A percentile compares a stretch with the other conserved stretches of the same genome.
Conservation (phyloP, 2,113 vertebrate species). For the rabbit (Oryctolagus cuniculus) region DNA sequence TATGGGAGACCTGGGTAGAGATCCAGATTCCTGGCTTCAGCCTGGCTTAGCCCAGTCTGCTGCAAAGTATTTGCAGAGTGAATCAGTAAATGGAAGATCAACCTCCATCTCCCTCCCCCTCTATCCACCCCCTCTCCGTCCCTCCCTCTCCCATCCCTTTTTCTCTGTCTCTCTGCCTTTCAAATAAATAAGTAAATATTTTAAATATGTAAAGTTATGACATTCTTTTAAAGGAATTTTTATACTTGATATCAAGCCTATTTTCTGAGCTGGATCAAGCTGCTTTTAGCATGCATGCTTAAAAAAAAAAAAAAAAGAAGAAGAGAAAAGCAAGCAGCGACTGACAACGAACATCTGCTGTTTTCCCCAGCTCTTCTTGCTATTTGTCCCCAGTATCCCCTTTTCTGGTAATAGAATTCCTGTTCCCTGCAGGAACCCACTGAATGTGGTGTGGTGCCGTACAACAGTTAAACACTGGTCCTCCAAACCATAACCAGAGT, state of each 20-base stretch:
- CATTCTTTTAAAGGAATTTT: slow-evolving; percentile 52
- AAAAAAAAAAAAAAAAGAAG: not conserved
- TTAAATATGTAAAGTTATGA: not conserved
- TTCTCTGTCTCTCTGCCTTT: too few relatives aligned
- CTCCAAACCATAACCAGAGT: not conserved
- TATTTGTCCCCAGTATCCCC: not conserved
- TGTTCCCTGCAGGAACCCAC: not conserved
- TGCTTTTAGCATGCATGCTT: slow-evolving; percentile 10
- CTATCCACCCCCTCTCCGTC: too few relatives aligned
- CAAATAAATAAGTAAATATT: not conserved
- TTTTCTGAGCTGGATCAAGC: slow-evolving; percentile 3
- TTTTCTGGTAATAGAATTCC: not conserved
- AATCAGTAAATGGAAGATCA: too few relatives aligned
- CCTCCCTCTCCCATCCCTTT: too few relatives aligned
- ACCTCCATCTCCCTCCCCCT: too few relatives aligned
- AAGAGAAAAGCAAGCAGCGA: not conserved
- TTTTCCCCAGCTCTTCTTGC: not conserved
- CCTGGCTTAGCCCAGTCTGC: too few relatives aligned
- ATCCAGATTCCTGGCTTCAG: too few relatives aligned
- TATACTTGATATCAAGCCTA: slow-evolving; percentile 46
- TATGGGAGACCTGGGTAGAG: too few relatives aligned
- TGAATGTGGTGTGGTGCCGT: not conserved
- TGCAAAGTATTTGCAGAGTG: too few relatives aligned
- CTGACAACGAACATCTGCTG: not conserved
- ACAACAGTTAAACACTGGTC: not conserved